Conservation (phyloP, 2,797 vertebrate species). For the Heteromormyrus szaboi region DNA sequence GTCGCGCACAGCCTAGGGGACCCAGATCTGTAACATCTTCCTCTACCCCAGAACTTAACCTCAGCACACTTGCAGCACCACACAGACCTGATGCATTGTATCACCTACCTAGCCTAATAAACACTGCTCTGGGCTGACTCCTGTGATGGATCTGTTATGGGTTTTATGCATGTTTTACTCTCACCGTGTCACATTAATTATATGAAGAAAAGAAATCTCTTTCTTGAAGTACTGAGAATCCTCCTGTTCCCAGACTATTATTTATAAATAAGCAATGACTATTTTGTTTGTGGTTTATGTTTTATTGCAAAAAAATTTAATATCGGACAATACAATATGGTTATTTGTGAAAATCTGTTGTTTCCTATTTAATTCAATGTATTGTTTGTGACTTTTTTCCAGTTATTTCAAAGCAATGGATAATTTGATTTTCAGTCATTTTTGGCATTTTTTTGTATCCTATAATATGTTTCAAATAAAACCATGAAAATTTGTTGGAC, state of each 20-base stretch:
- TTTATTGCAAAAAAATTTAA: neutral
- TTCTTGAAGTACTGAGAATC: neutral
- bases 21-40: neutral
- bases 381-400: neutral
- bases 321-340: neutral
- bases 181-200: neutral
- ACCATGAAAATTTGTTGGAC: neutral
- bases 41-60: neutral
- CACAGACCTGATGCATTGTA: neutral
- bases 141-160: neutral
- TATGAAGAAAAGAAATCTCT: neutral
- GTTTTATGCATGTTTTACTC: neutral
- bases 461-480: neutral
- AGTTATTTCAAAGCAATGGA: neutral
- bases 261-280: neutral
- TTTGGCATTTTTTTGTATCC: neutral
- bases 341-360: neutral
- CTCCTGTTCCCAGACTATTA: neutral
- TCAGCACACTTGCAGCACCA: neutral
- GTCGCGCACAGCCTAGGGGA: neutral
- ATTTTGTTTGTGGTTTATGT: neutral
- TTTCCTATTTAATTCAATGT: neutral
- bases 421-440: neutral
- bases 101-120: neutral
- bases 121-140: neutral